Conservation (phyloP, 2,797 vertebrate genomes). For the Halcyon badia region DNA sequence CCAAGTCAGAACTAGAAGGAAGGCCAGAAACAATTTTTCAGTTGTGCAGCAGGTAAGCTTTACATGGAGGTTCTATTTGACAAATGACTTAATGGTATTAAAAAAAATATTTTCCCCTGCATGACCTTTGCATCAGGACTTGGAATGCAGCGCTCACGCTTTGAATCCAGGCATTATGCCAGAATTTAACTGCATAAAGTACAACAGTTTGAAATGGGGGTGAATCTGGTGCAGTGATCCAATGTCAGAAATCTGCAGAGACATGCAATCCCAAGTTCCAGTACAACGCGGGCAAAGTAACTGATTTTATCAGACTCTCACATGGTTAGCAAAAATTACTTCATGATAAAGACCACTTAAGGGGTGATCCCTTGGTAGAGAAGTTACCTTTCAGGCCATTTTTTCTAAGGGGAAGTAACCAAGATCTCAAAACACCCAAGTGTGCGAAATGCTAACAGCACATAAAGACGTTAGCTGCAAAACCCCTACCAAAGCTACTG, state of each 20-base stretch:
- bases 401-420: background rate
- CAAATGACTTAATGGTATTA: background rate
- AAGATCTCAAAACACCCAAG: background rate
- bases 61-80: background rate
- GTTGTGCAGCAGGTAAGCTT: slow-evolving; percentile 92
- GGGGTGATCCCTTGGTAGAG: background rate
- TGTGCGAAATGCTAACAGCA: background rate
- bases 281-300: background rate
- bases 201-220: background rate
- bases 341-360: background rate
- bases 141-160: background rate
- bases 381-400: background rate
- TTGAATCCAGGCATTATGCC: background rate
- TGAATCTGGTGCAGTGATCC: background rate
- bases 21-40: slow-evolving; percentile 95
- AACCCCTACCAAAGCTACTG: background rate
- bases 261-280: background rate
- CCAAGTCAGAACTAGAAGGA: slow-evolving; percentile 93
- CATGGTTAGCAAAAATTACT: background rate
- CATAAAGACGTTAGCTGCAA: background rate
- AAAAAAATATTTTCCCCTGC: background rate
- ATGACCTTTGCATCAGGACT: background rate
- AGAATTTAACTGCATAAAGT: background rate
- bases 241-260: background rate
- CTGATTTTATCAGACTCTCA: background rate